Base-by-base conservation (phyloP, 2,113 vertebrate species). In the Misgurnus anguillicaudatus region DNA sequence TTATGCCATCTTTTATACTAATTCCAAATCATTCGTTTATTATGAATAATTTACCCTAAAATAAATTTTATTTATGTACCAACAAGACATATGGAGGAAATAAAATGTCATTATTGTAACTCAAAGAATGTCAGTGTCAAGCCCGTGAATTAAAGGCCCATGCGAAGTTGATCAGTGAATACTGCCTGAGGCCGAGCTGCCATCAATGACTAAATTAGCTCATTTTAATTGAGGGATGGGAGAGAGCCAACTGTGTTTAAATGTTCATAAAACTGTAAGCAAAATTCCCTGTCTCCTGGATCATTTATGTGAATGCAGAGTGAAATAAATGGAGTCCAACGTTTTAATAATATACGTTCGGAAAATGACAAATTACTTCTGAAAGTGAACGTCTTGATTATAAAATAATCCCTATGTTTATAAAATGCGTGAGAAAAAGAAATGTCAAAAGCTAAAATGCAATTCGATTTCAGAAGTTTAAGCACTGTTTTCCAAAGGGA, bases 1-100 rank as follows among this genome's bases (percentile, higher is more conserved):
- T 31, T 31, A 31, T 31, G 24, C 24, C 24, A 31, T 31, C 2
- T 31, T 31, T 31, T 31, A 31, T 31, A 31, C 24, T 31, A 31
- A 31, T 31, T 31, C 3, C 24, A 31, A 31, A 31, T 31, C 24
- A 31, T 31, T 31, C 24, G 10, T 45, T 45, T 10, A 5, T 7
- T n/a, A 55, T 55, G 6, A 55, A 55, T 83, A 84, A 86, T 87
- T 88, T 83, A 86, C 82, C 81, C 87, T 78, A 82, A 83, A 87
- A 86, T 80, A 62, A 60, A 14, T 21, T 19, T 38, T 57, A 4
- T 57, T 57, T 9, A 5, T 57, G 17, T 19, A 19, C 5, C 1
- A n/a, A n/a, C 24, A 31, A 31, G 24, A 31, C 24, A 31, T 31
- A 31, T 55, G 48, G 19, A 51, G 65, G 80, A 60, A 62, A 67